phyloP scores from a whole-genome alignment of 2,888 invertebrate species.

The Hirtodrosophila trivittata region DNA sequence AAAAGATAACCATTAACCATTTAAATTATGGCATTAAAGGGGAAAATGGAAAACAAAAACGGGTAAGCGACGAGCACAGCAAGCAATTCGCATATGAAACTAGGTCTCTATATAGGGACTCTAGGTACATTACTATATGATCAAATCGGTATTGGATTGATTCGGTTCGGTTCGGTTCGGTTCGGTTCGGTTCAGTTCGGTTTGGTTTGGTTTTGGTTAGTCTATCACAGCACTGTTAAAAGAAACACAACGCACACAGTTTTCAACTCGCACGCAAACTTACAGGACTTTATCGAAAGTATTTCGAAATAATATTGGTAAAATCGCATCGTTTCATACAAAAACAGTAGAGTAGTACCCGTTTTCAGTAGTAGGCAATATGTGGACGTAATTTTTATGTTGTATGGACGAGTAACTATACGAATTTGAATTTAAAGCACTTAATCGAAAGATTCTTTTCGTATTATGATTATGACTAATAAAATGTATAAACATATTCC shows the following conservation, averaged over 20 bases:
- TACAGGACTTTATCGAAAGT: slow-evolving; percentile 54
- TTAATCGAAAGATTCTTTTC: slow-evolving; percentile 42
- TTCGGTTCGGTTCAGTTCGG: slow-evolving; percentile 32
- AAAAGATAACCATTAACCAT: slow-evolving; percentile 32
- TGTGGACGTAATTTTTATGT: slow-evolving; percentile 63
- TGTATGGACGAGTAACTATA: slow-evolving; percentile 41
- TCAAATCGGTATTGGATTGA: slow-evolving; percentile 42
- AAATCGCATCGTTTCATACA: slow-evolving; percentile 56
- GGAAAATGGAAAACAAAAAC: slow-evolving; percentile 25
- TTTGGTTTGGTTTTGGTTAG: slow-evolving; percentile 65
- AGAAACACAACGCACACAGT: slow-evolving; percentile 62
- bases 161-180: slow-evolving; percentile 33
- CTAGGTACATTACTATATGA: slow-evolving; percentile 17
- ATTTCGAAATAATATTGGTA: slow-evolving; percentile 46
- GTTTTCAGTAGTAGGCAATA: slow-evolving; percentile 46
- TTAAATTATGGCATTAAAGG: slow-evolving; percentile 11
- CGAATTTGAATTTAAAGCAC: slow-evolving; percentile 69
- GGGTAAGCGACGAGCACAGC: slow-evolving; percentile 43
- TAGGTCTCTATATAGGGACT: slow-evolving; percentile 25
- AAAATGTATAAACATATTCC: slow-evolving; percentile 84
- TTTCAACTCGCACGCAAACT: slow-evolving; percentile 71
- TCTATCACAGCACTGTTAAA: slow-evolving; percentile 79
- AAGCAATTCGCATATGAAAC: slow-evolving; percentile 45
- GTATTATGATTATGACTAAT: slow-evolving; percentile 75
- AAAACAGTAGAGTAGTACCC: slow-evolving; percentile 20